A percentile compares a stretch with the other conserved stretches of the same genome.
phyloP scores from a whole-genome alignment of 2,888 invertebrate genomes.

The Horisme vitalbata region DNA sequence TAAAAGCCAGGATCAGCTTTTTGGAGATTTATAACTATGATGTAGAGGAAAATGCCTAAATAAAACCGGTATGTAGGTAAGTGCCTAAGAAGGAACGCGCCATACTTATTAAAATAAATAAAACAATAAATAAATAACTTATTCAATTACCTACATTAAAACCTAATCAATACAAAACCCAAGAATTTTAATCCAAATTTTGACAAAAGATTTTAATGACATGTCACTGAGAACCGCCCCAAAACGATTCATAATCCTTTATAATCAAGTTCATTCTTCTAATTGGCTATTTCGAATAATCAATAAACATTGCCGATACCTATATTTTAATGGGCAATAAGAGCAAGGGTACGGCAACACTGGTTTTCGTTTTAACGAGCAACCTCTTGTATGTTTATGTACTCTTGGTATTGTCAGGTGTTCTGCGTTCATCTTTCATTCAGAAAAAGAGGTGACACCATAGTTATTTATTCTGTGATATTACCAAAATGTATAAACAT shows the following conservation, averaged over 20 bases:
- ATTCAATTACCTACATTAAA: not conserved
- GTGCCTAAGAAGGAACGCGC: too few species aligned
- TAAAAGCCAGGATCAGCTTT: too few species aligned
- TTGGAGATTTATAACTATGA: too few species aligned
- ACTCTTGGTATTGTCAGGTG: too few species aligned
- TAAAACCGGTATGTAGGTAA: too few species aligned
- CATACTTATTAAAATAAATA: too few species aligned
- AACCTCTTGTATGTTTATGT: not conserved
- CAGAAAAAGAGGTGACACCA: too few species aligned
- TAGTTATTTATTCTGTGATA: too few species aligned
- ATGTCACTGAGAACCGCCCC: slow-evolving; percentile 59
- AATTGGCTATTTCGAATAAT: slow-evolving; percentile 72
- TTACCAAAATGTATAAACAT: too few species aligned
- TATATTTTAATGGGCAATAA: slow-evolving; percentile 73
- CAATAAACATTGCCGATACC: slow-evolving; percentile 72
- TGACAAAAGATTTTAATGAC: slow-evolving; percentile 57
- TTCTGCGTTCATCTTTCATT: too few species aligned
- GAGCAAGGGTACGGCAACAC: slow-evolving; percentile 48
- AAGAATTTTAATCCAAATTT: slow-evolving; percentile 33
- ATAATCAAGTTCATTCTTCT: slow-evolving; percentile 47
- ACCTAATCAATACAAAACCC: not conserved
- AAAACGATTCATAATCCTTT: slow-evolving; percentile 40
- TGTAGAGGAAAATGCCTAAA: too few species aligned
- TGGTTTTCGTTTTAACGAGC: slow-evolving; percentile 35
- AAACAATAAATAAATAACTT: too few species aligned